Percentiles rank a stretch among this genome's conserved stretches.
These are phyloP conservation scores for Thryonomys swinderianus DNA, from an alignment of 2,113 vertebrate genomes.

Conservation along the genomic window DNA sequence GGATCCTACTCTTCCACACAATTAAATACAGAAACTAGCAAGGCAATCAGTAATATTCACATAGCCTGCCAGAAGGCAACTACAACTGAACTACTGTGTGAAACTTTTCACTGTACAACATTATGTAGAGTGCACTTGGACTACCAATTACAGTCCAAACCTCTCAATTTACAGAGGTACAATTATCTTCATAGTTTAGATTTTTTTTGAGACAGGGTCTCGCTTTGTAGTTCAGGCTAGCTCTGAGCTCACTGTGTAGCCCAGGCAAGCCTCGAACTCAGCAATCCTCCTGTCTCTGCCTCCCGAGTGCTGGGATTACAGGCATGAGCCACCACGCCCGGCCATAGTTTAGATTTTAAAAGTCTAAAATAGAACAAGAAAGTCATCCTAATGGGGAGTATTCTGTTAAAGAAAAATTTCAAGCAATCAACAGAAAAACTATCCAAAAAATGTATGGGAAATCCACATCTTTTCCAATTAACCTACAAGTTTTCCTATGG, in stretches of 20 bases:
- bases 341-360: background rate
- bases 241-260: too few species aligned
- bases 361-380: slow-evolving; percentile 43
- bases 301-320: too few species aligned
- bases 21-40: background rate
- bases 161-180: background rate
- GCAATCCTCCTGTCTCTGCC: too few species aligned
- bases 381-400: slow-evolving; percentile 2
- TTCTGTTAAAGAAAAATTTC: slow-evolving; percentile 11
- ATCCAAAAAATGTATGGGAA: background rate
- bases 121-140: background rate
- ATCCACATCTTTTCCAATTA: slow-evolving; percentile 1
- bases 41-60: background rate
- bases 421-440: slow-evolving; percentile 32
- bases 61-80: background rate
- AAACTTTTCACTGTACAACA: background rate
- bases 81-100: background rate
- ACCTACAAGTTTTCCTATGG: background rate
- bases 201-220: too few species aligned
- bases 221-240: too few species aligned
- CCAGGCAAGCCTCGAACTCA: too few species aligned
- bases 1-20: background rate
- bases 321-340: too few species aligned
- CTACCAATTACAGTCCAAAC: background rate
- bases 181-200: background rate